Evolutionary conservation across 2,113 vertebrate genomes (phyloP), one percentile per base, ranked within the genome.

Genomic region (Cheirogaleus medius): DNA sequence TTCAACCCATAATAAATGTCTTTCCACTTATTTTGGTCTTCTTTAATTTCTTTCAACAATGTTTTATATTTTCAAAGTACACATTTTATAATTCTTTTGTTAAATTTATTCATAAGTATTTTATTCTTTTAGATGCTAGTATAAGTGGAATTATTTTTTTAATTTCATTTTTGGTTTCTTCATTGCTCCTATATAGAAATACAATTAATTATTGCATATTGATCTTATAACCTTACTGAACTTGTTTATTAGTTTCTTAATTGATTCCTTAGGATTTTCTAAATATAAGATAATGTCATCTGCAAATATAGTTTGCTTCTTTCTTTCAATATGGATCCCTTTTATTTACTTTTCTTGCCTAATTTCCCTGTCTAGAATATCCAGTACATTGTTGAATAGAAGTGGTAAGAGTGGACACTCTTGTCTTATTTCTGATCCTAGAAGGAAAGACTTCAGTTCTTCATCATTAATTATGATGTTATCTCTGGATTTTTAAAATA

Each of bases 161-260:
- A 82, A 69, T 91, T 91, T 82, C 29, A 69, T n/a, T 94, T 94
- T 82, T 68, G 52, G 2, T 63, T 91, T 64, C 77, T 96, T 88
- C 69, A 54, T 83, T 91, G 56, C n/a, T 83, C 69, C 37, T 37
- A 23, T 88, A 14, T 95, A 69, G 80, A 49, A 94, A 83, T 82
- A 39, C 42, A 88, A 54, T 54, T 82, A 11, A 52, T 52, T 88
- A 87, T 82, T 91, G 39, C 14, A 60, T 37, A 52, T 82, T 58
- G 21, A 23, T 58, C 56, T 58, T 42, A 9, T 49, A 77, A n/a
- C 39, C 81, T 87, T 87, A 56, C 56, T 82, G 27, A 87, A 58
- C 58, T 91, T n/a, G 32, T 49, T 81, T 82, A 34, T 87, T 82
- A 74, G 58, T 52, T 92, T 76, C 88, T 89, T 58, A 60, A 21